Percentiles rank a stretch among this genome's conserved stretches.
These are phyloP conservation scores for Odontomachus brunneus DNA, from an alignment of 1,140 invertebrate species.

Conservation along the genomic window DNA sequence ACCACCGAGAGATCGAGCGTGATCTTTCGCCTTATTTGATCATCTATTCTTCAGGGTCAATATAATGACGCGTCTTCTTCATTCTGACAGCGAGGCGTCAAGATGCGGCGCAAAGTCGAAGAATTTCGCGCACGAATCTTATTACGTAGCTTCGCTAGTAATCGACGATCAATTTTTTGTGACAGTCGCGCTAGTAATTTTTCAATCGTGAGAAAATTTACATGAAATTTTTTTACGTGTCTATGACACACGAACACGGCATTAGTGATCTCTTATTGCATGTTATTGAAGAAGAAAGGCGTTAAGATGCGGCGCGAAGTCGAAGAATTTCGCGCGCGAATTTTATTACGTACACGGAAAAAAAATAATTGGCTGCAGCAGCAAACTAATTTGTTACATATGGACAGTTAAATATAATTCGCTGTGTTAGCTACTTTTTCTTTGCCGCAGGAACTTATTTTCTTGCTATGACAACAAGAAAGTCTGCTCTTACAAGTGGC, in stretches of 20 bases:
- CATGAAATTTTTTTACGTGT: background rate
- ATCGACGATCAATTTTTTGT: background rate
- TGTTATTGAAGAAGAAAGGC: no score
- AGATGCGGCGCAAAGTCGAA: background rate
- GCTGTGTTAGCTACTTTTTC: no score
- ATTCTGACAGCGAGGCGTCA: background rate
- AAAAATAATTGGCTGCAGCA: no score
- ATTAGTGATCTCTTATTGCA: no score
- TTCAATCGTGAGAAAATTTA: background rate
- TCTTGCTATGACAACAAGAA: no score
- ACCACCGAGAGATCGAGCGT: background rate
- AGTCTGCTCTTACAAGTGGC: no score
- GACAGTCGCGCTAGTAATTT: background rate
- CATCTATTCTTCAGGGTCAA: conserved; percentile 4
- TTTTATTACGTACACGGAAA: background rate
- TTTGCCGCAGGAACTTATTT: no score
- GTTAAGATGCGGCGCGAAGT: background rate
- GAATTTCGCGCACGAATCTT: background rate
- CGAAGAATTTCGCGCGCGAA: background rate
- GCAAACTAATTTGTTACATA: no score
- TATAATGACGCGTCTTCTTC: background rate
- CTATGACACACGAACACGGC: no score
- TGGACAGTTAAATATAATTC: no score
- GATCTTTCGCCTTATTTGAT: conserved; percentile 27
- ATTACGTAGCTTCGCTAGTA: background rate